Percentiles rank a stretch among this genome's conserved stretches.
Evolutionary conservation across 2,113 vertebrate genomes (phyloP).

Genomic region (Etheostoma cragini): DNA sequence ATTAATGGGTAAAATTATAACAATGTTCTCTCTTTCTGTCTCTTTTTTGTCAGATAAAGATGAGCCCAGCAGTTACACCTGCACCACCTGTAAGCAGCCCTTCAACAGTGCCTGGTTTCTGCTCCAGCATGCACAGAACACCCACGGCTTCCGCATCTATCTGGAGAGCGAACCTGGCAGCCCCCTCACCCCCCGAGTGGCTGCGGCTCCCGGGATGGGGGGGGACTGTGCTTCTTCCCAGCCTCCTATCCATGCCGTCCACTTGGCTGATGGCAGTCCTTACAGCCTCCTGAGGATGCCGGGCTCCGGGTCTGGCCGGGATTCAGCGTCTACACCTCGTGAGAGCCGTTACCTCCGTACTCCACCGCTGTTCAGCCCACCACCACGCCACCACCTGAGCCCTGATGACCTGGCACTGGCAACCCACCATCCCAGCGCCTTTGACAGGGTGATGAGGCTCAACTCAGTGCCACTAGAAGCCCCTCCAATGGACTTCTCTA

Average conservation of each 20-base stretch:
- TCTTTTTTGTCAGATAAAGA: conserved; percentile 92
- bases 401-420: conserved; percentile 97
- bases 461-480: conserved; percentile 96
- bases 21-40: conserved; percentile 68
- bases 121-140: conserved; percentile 99
- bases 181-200: conserved; percentile 96
- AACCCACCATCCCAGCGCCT: conserved; percentile 98
- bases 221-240: conserved; percentile 96
- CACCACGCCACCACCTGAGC: conserved; percentile 96
- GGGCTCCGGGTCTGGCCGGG: conserved; percentile 93
- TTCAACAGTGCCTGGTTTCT: conserved; percentile 99
- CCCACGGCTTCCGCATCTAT: conserved; percentile 98
- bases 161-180: conserved; percentile 98
- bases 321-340: conserved; percentile 89
- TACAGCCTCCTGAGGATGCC: conserved; percentile 98
- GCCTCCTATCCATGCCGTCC: conserved; percentile 95
- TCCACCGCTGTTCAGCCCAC: conserved; percentile 96
- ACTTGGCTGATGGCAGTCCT: conserved; percentile 96
- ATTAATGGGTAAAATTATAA: conserved; percentile 2
- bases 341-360: conserved; percentile 97
- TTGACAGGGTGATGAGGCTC: conserved; percentile 98
- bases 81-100: conserved; percentile 99
- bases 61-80: conserved; percentile 99
- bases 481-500: conserved; percentile 98
- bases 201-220: conserved; percentile 95